Evolutionary conservation across 30 jellyfish, hydroid and myxozoan species (phyloP), one percentile per base, ranked within the genome.

Genomic region (Sanderia malayensis): DNA sequence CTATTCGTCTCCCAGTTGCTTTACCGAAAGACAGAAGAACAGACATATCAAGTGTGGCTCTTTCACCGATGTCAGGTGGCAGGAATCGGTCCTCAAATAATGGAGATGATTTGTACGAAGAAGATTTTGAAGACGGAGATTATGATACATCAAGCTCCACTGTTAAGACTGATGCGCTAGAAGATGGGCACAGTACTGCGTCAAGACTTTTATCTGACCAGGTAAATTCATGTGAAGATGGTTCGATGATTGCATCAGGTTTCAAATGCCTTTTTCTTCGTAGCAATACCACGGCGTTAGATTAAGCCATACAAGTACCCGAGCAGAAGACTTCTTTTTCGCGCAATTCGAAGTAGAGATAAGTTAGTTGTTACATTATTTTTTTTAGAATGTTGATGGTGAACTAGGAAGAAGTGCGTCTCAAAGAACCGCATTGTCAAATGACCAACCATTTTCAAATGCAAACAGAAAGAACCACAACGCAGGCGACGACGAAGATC

Each of bases 41-140:
- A 4, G 64, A 49, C 25, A 49, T 18, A 19, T 49, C 64, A 24
- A 49, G 27, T 49, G 24, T 15, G 8, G 23, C 18, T 2, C 6
- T 19, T 2, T 8, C 23, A 2, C 58, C 7, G 7, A 7, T 3
- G 58, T 15, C 15, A 49, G 30, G 15, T 9, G 67, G 32, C 23
- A 46, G 64, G 8, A 74, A 63, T 30, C 31, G 19, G 0, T 29
- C 23, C n/a, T 30, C 62, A 25, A 10, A 6, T 13, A 60, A 37
- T 1, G 67, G 20, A 19, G 90, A 79, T 18, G 76, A 60, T 41
- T 37, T 80, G 11, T 70, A 80, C 31, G 92, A 80, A 24, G 84
- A 80, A 44, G 79, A 80, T 58, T 80, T 66, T 28, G 92, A 80
- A 45, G 92, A 67, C 23, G 92, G 70, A 8, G 92, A 49, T 13